Conservation (phyloP, 2,888 invertebrate genomes). For the Apoderus coryli region DNA sequence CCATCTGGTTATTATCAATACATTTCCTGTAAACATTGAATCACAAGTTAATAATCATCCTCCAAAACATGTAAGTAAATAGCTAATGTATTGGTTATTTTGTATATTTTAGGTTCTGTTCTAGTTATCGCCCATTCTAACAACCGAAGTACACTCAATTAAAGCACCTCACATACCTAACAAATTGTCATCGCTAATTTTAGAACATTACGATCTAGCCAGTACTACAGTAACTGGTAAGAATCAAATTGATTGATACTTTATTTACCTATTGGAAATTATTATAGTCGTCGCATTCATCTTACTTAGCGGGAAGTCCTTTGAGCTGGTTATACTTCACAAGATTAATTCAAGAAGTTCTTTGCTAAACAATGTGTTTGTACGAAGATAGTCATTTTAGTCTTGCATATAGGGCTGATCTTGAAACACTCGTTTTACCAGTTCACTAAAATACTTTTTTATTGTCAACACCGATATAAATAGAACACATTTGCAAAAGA, state of each 20-base stretch:
- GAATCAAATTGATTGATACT: neutral
- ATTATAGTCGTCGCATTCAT: slow-evolving; percentile 37
- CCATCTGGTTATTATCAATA: slow-evolving; percentile 80
- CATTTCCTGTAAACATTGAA: slow-evolving; percentile 69
- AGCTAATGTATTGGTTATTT: neutral
- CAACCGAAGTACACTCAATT: slow-evolving; percentile 69
- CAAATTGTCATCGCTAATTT: slow-evolving; percentile 58
- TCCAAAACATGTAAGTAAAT: slow-evolving; percentile 44
- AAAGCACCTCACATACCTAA: slow-evolving; percentile 60
- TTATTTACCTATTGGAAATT: neutral
- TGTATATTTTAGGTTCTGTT: slow-evolving; percentile 12
- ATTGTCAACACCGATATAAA: too few relatives aligned
- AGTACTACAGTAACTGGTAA: slow-evolving; percentile 89
- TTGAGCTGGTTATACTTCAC: neutral
- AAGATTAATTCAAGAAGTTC: too few relatives aligned
- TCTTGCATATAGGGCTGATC: too few relatives aligned
- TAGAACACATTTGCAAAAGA: too few relatives aligned
- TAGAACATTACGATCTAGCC: slow-evolving; percentile 80
- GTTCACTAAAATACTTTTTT: too few relatives aligned
- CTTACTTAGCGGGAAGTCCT: neutral
- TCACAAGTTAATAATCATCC: slow-evolving; percentile 61
- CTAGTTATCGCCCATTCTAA: slow-evolving; percentile 54
- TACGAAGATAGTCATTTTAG: too few relatives aligned
- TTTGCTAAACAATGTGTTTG: too few relatives aligned
- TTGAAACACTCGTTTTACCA: too few relatives aligned